Conservation (phyloP, 2,797 vertebrate species). For the Cyprinodon diabolis region DNA sequence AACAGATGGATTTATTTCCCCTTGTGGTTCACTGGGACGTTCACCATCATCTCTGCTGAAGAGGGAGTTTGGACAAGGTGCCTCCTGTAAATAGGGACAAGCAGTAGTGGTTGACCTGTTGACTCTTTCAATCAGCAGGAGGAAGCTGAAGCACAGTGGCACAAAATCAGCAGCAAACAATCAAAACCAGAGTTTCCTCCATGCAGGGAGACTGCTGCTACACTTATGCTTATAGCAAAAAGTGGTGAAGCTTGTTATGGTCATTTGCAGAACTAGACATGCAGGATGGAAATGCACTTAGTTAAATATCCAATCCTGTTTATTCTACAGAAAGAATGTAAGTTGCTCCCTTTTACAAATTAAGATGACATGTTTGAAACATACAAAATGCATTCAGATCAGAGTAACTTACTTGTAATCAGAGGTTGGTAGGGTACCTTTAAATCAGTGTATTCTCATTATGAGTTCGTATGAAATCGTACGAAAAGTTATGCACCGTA, state of each 20-base stretch:
- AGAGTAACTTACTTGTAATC: too few species aligned
- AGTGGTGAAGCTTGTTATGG: too few species aligned
- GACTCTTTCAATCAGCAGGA: slow-evolving; percentile 28
- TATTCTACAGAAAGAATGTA: too few species aligned
- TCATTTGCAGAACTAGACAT: neutral
- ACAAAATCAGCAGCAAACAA: slow-evolving; percentile 33
- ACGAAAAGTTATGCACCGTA: too few species aligned
- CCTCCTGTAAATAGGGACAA: slow-evolving; percentile 61
- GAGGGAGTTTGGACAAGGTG: slow-evolving; percentile 34
- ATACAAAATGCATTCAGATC: neutral
- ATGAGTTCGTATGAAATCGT: too few species aligned
- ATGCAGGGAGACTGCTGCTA: neutral
- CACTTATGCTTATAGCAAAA: too few species aligned
- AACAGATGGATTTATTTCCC: slow-evolving; percentile 42
- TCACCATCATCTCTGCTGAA: slow-evolving; percentile 24
- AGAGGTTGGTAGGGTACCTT: too few species aligned
- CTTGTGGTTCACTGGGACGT: slow-evolving; percentile 5
- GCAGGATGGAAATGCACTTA: neutral
- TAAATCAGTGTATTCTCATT: too few species aligned
- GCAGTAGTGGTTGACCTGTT: slow-evolving; percentile 55
- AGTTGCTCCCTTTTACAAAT: neutral
- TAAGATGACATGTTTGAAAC: neutral
- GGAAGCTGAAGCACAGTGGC: slow-evolving; percentile 15
- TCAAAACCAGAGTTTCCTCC: slow-evolving; percentile 30
- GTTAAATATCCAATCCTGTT: neutral